A percentile compares a stretch with the other conserved stretches of the same genome.
These are phyloP conservation scores for Amphiprion clarkii DNA, from an alignment of 2,797 vertebrate genomes.

Conservation along the genomic window DNA sequence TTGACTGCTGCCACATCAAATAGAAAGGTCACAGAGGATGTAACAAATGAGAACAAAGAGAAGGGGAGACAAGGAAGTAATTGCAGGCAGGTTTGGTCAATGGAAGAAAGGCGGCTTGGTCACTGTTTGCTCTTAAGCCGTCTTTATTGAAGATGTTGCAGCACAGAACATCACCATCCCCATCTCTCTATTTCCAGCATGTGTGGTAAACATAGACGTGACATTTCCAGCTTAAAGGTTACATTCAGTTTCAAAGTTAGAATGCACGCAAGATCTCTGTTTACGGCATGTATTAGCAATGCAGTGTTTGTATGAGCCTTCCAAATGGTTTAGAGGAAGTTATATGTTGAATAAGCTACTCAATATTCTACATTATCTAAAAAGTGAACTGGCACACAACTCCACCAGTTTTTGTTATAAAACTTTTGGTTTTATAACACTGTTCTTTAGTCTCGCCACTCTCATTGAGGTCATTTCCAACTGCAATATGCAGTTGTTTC, in stretches of 20 bases:
- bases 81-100: constrained; percentile 56
- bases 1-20: constrained; percentile 71
- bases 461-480: not conserved
- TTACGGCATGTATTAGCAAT: constrained; percentile 2
- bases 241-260: constrained; percentile 27
- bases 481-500: not conserved
- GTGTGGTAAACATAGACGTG: constrained; percentile 16
- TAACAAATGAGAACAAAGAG: constrained; percentile 65
- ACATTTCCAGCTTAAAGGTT: constrained; percentile 49
- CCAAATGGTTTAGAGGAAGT: not conserved
- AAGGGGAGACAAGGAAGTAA: constrained; percentile 60
- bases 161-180: constrained; percentile 13
- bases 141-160: constrained; percentile 22
- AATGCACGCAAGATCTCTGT: not conserved
- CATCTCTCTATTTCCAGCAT: constrained; percentile 10
- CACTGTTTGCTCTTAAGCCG: constrained; percentile 44
- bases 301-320: not conserved
- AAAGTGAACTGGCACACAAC: not conserved
- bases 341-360: not conserved
- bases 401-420: too few species aligned
- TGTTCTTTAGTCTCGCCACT: too few species aligned
- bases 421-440: too few species aligned
- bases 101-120: constrained; percentile 19
- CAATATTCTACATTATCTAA: not conserved
- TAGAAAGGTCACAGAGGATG: constrained; percentile 81